Base-by-base conservation (phyloP, 1,140 invertebrate species). In the Cepaea nemoralis region DNA sequence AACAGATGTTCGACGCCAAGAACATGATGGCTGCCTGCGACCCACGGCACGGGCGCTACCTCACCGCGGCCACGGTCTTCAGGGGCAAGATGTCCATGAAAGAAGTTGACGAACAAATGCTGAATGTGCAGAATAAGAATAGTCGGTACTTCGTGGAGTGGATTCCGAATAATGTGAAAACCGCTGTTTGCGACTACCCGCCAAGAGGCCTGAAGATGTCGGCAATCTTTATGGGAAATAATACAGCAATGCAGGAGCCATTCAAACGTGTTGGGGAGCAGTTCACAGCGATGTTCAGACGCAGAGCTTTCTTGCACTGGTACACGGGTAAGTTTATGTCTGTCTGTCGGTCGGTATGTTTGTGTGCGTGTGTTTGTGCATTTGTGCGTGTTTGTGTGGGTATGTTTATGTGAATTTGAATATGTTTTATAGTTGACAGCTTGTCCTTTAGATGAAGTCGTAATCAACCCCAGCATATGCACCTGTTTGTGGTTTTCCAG, bases 181-280 rank as follows among this genome's bases (percentile, higher is more conserved):
- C 71, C 19, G 71, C 71, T 33, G 96, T 97, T 27, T 97, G 96
- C 91, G 96, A 98, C 90, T 97, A 97, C 88, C 96, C 96, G 82
- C 97, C 96, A 40, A 93, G 96, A 88, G 96, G 96, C 59, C 91
- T 97, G 12, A 97, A 97, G 89, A 97, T 98, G 96, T 95, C 96
- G 0, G 95, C 96, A 19, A 97, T 96, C 3, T 97, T 98, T 86
- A 86, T 93, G 95, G 71, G 71, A 1, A 74, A 74, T 45, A 74
- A 74, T 19, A 74, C 71, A 45, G 71, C 71, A 2, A 74, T 96
- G 83, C 95, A 96, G 87, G 90, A 95, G 86, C 88, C 96, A 27
- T 96, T 96, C 91, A 95, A 95, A 89, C 92, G 95, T 77, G 94
- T 96, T 82, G 94, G 94, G 14, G 94, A 95, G 85, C 87, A 88